phyloP scores from a whole-genome alignment of 2,797 vertebrate species.

The Notolabrus celidotus region DNA sequence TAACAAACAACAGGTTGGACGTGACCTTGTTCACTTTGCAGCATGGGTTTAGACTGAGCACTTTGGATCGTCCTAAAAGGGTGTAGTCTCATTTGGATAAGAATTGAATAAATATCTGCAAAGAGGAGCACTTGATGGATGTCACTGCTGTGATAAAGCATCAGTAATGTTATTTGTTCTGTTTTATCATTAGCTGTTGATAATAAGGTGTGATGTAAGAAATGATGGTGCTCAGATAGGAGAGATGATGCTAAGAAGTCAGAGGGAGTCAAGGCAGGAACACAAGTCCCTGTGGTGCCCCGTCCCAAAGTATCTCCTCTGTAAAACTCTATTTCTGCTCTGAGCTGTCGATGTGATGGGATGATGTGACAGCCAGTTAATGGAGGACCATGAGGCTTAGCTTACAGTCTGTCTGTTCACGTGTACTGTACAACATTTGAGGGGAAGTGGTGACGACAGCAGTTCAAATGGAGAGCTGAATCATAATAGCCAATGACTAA shows the following conservation, averaged over 20 bases:
- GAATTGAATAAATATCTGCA: too few relatives aligned
- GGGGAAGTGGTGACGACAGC: constrained; percentile 41
- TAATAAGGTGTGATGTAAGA: constrained; percentile 2
- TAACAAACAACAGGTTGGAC: too few relatives aligned
- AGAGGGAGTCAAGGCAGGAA: background rate
- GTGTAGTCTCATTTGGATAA: too few relatives aligned
- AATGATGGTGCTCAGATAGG: background rate
- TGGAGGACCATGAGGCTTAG: constrained; percentile 30
- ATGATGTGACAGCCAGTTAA: constrained; percentile 48
- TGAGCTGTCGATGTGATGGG: constrained; percentile 31
- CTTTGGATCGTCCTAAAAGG: too few relatives aligned
- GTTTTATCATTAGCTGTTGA: background rate
- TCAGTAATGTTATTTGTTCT: background rate
- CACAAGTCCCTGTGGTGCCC: constrained; percentile 13
- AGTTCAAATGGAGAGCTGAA: constrained; percentile 23
- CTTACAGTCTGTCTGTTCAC: constrained; percentile 17
- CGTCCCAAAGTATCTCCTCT: constrained; percentile 37
- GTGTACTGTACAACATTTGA: constrained; percentile 3
- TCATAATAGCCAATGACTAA: constrained; percentile 21
- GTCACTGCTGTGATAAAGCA: background rate
- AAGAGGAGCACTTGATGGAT: background rate
- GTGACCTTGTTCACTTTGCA: too few relatives aligned
- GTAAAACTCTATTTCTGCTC: constrained; percentile 43
- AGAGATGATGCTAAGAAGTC: background rate
- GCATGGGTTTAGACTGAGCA: too few relatives aligned